Conservation (phyloP, 2,888 invertebrate genomes). For the Geotrupes spiniger region DNA sequence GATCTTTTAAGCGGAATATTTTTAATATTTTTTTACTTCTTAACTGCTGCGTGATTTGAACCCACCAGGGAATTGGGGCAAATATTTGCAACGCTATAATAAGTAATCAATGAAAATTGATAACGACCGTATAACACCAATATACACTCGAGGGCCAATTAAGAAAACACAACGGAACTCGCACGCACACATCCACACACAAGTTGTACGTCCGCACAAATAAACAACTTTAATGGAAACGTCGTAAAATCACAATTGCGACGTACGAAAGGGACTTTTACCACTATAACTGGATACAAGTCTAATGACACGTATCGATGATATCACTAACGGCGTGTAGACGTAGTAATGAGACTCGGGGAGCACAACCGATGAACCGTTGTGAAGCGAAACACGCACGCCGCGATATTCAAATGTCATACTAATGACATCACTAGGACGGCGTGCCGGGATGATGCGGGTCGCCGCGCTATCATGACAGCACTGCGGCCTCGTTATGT, state of each 20-base stretch:
- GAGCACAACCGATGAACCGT: background rate
- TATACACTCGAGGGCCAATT: too few species aligned
- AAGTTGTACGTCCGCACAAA: too few species aligned
- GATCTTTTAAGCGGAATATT: too few species aligned
- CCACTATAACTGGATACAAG: conserved; percentile 1
- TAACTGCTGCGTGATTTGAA: too few species aligned
- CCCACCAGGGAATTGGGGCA: too few species aligned
- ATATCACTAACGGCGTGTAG: background rate
- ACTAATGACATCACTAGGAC: conserved; percentile 4
- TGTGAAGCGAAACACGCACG: background rate
- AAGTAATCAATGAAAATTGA: too few species aligned
- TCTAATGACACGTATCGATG: conserved; percentile 2
- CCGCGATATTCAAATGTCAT: conserved; percentile 14
- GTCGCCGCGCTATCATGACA: conserved; percentile 24
- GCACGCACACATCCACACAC: too few species aligned
- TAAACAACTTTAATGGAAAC: too few species aligned
- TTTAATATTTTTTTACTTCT: too few species aligned
- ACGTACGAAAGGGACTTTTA: background rate
- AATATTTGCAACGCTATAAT: too few species aligned
- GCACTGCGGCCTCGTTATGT: conserved; percentile 39
- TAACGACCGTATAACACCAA: too few species aligned
- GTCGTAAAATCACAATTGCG: background rate
- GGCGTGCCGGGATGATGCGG: conserved; percentile 17
- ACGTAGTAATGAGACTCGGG: background rate
- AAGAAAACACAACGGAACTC: too few species aligned